A percentile compares a stretch with the other conserved stretches of the same genome.
Evolutionary conservation across 2,888 invertebrate species (phyloP).

Genomic region (Monopis laevigella): DNA sequence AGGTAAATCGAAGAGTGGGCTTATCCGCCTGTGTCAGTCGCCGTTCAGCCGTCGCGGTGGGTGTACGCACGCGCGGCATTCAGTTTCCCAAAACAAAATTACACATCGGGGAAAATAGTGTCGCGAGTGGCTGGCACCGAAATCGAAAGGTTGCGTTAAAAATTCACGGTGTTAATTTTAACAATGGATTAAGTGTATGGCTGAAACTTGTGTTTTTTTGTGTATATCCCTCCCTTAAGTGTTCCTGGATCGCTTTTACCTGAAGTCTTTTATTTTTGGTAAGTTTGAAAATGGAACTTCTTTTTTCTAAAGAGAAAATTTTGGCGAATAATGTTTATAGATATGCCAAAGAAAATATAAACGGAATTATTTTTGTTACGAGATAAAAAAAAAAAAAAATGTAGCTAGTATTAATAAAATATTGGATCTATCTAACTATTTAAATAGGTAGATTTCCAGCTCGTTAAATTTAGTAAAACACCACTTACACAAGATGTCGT

Average conservation of each 20-base stretch:
- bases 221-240: neutral
- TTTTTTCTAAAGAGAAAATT: no score
- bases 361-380: no score
- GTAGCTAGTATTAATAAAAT: no score
- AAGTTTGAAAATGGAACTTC: neutral
- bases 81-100: slow-evolving; percentile 9
- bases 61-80: slow-evolving; percentile 11
- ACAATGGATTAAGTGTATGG: slow-evolving; percentile 10
- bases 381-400: no score
- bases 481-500: no score
- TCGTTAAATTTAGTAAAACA: no score
- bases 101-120: slow-evolving; percentile 10
- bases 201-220: slow-evolving; percentile 7
- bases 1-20: slow-evolving; percentile 7
- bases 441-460: no score
- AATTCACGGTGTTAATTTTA: neutral
- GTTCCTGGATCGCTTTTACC: slow-evolving; percentile 1
- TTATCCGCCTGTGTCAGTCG: neutral
- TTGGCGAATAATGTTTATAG: no score
- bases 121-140: slow-evolving; percentile 9
- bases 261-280: slow-evolving; percentile 1
- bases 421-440: no score
- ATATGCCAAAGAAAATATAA: no score
- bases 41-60: slow-evolving; percentile 4
- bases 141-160: neutral